Evolutionary conservation across 1,140 invertebrate genomes (phyloP), one percentile per base, ranked within the genome.

Genomic region (Argopecten irradians): DNA sequence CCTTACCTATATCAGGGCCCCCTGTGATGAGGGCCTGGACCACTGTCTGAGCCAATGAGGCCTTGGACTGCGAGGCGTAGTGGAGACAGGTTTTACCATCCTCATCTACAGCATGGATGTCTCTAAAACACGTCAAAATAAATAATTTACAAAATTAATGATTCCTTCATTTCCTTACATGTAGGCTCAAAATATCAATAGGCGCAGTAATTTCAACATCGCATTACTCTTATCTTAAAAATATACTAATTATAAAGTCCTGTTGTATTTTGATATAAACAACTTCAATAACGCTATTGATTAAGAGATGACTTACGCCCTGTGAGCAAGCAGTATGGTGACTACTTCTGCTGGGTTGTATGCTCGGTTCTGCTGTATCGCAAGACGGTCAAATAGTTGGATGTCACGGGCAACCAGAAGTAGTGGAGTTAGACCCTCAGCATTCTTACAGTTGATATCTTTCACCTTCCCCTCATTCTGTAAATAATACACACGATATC

Each of bases 51-150:
- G 94, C 91, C 14, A 92, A 86, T 11, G 85, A 84, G 13, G 94
- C 92, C 35, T 92, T 93, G 2, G 93, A 93, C 84, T 92, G 90
- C 32, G 94, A 93, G 2, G 92, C 92, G 88, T 95, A 93, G 86
- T 95, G 95, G 22, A 95, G 90, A 84, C 94, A 92, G 14, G 92
- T 94, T 82, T 93, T 93, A 0, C 94, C 95, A 91, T 95, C 94
- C 83, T 86, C 88, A 88, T 95, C 95, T 34, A 86, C 85, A 13
- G 92, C 92, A 92, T 94, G 92, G 34, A 94, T 90, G 90, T 95
- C 90, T 7, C 95, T 95, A 83, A 87, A 90, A 55, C 32, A 84
- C 8, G n/a, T 86, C 34, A 87, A 16, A 35, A n/a, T 28, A 71
- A 22, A 71, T 71, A 28, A 39, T 39, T 39, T n/a, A n/a, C n/a